Evolutionary conservation across 2,888 invertebrate species (phyloP).

Genomic region (Catocala sponsa): DNA sequence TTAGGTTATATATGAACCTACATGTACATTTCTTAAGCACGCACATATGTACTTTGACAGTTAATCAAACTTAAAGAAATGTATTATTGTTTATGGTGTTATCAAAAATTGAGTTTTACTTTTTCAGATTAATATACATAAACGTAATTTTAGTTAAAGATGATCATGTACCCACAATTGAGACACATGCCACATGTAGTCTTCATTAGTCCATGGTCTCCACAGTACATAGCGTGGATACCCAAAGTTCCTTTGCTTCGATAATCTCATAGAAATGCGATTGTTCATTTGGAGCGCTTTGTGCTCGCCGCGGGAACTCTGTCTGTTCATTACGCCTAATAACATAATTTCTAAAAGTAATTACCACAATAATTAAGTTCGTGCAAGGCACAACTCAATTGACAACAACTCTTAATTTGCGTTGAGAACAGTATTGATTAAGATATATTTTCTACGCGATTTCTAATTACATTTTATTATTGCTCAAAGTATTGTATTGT

Average conservation of each 20-base stretch:
- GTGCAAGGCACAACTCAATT: conserved; percentile 44
- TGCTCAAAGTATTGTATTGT: conserved; percentile 21
- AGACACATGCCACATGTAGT: too few relatives aligned
- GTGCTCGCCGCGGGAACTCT: conserved; percentile 28
- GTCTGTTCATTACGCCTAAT: conserved; percentile 67
- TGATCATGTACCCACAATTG: too few relatives aligned
- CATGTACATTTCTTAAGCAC: too few relatives aligned
- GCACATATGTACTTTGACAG: too few relatives aligned
- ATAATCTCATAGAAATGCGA: conserved; percentile 26
- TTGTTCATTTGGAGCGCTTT: conserved; percentile 36
- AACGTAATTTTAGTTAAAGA: too few relatives aligned
- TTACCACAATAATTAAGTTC: conserved; percentile 60
- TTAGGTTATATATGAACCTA: too few relatives aligned
- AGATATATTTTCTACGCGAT: conserved; percentile 53
- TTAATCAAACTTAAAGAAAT: too few relatives aligned
- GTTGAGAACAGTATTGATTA: conserved; percentile 52
- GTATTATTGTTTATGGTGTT: too few relatives aligned
- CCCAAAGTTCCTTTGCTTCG: conserved; percentile 25
- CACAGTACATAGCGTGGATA: conserved; percentile 6
- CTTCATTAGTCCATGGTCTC: too few relatives aligned
- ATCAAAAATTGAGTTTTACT: too few relatives aligned
- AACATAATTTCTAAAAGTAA: conserved; percentile 74
- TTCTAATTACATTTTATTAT: conserved; percentile 49
- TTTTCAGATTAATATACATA: too few relatives aligned
- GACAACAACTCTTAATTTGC: conserved; percentile 59